Base-by-base conservation (phyloP, 2,888 invertebrate species). In the Drosophila phalerata region DNA sequence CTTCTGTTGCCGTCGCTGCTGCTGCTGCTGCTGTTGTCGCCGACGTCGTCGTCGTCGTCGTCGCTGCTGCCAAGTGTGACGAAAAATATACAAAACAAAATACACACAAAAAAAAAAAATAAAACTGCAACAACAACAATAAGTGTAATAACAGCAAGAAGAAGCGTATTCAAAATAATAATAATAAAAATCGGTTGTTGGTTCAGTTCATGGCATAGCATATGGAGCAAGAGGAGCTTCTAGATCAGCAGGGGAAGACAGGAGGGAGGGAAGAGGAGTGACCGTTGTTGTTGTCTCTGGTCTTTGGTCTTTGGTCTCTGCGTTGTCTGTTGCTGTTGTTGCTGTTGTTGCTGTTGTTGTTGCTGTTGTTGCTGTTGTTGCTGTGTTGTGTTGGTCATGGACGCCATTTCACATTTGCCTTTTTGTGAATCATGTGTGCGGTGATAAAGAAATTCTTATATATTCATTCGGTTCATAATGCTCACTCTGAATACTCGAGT, bases 81-180 rank as follows among this genome's bases (percentile, higher is more conserved):
- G 89, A 85, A 85, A 85, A 88, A 86, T 84, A 85, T 81, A 85
- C 88, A 88, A 88, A 88, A 85, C 88, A 86, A 84, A 84, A 80
- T 85, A 88, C 75, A 84, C 83, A 88, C 2, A 22, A 22, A 22
- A 22, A 22, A 22, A 4, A 2, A 22, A 4, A 71, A 85, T n/a
- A 71, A 74, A 67, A 42, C 51, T 48, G 65, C 65, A 81, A 65
- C 73, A 82, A 45, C 83, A 73, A 73, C 73, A 87, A 85, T 69
- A 73, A 73, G 71, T 82, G 69, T 53, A 74, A 79, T 62, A 79
- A 77, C 79, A 79, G 64, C 79, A 79, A 72, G 63, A 88, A 88
- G 84, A 78, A 88, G 84, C 85, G 76, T 86, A 85, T 85, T 88
- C 84, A 85, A 85, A 84, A 85, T 85, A 88, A 88, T 83, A 88